Evolutionary conservation across 2,888 invertebrate species (phyloP).

Genomic region (Anthophora plumipes): DNA sequence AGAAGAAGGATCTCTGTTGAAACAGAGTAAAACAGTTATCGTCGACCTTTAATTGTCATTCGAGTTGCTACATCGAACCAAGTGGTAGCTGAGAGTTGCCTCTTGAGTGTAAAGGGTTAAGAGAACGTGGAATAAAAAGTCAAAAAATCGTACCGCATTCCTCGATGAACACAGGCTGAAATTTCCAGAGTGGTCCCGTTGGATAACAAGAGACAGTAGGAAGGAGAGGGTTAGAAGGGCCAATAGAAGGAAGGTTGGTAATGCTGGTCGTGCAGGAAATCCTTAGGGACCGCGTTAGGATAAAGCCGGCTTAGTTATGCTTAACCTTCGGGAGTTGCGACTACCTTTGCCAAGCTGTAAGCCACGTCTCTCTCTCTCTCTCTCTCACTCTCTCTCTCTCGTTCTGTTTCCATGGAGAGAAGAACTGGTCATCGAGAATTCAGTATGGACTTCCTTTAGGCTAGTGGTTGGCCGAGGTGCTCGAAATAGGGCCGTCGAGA

Average conservation of each 20-base stretch:
- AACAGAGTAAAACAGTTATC: too few relatives aligned
- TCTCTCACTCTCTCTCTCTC: background rate
- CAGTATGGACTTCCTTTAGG: constrained; percentile 12
- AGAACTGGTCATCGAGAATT: constrained; percentile 14
- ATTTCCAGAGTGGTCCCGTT: constrained; percentile 34
- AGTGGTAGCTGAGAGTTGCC: too few relatives aligned
- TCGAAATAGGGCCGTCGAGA: background rate
- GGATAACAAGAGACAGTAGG: background rate
- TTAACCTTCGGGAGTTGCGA: constrained; percentile 66
- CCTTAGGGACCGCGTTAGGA: constrained; percentile 67
- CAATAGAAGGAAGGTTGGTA: constrained; percentile 21
- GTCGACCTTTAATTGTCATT: too few relatives aligned
- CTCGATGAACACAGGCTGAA: background rate
- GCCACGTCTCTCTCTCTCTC: constrained; percentile 1
- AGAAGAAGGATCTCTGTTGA: too few relatives aligned
- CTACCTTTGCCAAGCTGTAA: constrained; percentile 35
- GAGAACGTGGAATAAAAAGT: background rate
- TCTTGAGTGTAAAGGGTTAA: too few relatives aligned
- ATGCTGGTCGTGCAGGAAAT: constrained; percentile 61
- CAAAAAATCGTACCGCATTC: constrained; percentile 22
- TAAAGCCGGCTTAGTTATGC: constrained; percentile 75
- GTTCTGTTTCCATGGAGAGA: background rate
- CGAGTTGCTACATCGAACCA: too few relatives aligned
- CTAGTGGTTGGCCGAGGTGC: background rate
- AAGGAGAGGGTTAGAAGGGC: background rate